A percentile compares a stretch with the other conserved stretches of the same genome.
Evolutionary conservation across 2,797 vertebrate genomes (phyloP).

Genomic region (Sarcoramphus papa): DNA sequence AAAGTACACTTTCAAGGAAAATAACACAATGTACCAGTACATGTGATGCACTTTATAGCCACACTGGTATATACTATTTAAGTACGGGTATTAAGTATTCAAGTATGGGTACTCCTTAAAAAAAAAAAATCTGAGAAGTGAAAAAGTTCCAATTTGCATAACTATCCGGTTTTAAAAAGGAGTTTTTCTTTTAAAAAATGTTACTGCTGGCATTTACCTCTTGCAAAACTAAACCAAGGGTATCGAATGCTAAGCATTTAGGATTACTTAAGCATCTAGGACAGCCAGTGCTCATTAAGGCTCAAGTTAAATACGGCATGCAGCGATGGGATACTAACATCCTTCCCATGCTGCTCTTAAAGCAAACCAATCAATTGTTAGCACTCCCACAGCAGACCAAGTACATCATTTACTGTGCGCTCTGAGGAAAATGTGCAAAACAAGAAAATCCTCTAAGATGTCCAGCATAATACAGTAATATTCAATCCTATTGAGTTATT

Average conservation of each 20-base stretch:
- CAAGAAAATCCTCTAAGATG: constrained; percentile 55
- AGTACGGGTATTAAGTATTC: background rate
- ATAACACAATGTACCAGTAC: background rate
- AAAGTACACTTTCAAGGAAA: background rate
- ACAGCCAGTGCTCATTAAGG: constrained; percentile 60
- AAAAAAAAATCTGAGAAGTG: background rate
- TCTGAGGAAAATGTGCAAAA: constrained; percentile 53
- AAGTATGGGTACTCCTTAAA: background rate
- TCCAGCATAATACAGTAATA: constrained; percentile 49
- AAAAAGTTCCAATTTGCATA: background rate
- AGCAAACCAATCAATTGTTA: constrained; percentile 65
- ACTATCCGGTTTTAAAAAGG: background rate
- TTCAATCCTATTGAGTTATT: constrained; percentile 62
- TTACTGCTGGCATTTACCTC: background rate
- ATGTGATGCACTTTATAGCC: background rate
- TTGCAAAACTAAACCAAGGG: background rate
- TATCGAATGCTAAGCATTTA: background rate
- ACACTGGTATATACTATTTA: background rate
- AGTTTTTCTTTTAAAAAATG: background rate
- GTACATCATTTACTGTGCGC: constrained; percentile 46
- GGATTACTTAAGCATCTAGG: constrained; percentile 28
- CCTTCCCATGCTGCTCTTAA: constrained; percentile 56
- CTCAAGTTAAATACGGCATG: constrained; percentile 54
- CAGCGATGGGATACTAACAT: constrained; percentile 39
- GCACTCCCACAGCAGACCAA: constrained; percentile 30